These are phyloP conservation scores for Mesorhabditis belari DNA, from an alignment of 2,888 invertebrate species.

Conservation along the genomic window DNA sequence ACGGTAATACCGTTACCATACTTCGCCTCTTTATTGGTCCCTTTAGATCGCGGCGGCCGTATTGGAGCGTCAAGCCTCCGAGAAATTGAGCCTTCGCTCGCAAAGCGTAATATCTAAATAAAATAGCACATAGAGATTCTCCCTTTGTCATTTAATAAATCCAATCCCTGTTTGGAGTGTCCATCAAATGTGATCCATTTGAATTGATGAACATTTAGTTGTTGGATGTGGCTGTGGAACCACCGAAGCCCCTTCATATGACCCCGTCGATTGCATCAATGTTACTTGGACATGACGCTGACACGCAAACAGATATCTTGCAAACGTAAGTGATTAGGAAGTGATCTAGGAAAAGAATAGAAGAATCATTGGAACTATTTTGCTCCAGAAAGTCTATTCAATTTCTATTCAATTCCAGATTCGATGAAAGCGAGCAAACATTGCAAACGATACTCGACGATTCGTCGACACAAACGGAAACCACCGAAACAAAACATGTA, in stretches of 20 bases:
- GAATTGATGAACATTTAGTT: no score
- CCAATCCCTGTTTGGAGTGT: no score
- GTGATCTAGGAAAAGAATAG: background rate
- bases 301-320: conserved; percentile 37
- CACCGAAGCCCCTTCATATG: background rate
- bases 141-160: no score
- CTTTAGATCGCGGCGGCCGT: no score
- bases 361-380: background rate
- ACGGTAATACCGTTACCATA: background rate
- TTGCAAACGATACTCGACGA: conserved; percentile 22
- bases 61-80: background rate
- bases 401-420: no score
- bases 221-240: background rate
- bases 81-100: conserved; percentile 6
- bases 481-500: background rate
- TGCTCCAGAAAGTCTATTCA: no score
- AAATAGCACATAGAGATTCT: no score
- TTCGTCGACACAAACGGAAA: conserved; percentile 20
- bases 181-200: no score
- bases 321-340: conserved; percentile 14
- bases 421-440: conserved; percentile 45
- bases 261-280: background rate
- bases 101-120: no score
- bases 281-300: conserved; percentile 31
- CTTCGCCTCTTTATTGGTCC: no score